phyloP scores from a whole-genome alignment of 2,113 vertebrate species.

The Sander vitreus region DNA sequence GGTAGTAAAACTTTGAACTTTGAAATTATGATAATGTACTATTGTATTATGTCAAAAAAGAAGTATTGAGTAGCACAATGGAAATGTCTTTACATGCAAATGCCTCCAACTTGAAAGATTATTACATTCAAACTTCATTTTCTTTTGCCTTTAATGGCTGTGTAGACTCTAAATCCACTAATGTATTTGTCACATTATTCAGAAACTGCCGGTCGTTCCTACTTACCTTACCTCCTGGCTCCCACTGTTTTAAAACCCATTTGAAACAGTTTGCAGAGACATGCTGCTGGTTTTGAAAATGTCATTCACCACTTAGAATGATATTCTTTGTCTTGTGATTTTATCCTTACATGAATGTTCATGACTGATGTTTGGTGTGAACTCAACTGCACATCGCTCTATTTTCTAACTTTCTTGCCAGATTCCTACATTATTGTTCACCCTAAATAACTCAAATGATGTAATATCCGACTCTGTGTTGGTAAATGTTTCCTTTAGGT shows the following conservation, averaged over 20 bases:
- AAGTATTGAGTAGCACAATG: no score
- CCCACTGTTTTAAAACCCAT: background rate
- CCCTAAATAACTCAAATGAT: background rate
- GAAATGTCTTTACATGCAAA: background rate
- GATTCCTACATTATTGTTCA: background rate
- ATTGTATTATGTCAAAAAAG: no score
- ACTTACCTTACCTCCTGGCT: background rate
- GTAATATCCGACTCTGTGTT: background rate
- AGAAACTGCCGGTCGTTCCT: background rate
- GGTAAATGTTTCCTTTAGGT: constrained; percentile 79
- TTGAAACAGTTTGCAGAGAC: background rate
- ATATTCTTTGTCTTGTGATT: background rate
- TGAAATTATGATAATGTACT: background rate
- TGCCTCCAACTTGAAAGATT: background rate
- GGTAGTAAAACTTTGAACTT: constrained; percentile 79
- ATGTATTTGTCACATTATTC: background rate
- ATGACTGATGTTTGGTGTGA: background rate
- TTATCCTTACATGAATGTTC: background rate
- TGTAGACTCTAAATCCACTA: background rate
- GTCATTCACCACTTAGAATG: background rate
- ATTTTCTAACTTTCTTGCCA: background rate
- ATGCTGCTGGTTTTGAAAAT: constrained; percentile 2
- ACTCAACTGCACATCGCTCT: background rate
- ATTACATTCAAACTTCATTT: background rate
- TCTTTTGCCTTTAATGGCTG: background rate